Base-by-base conservation (phyloP, 2,888 invertebrate species). In the Reticulitermes lucifugus region DNA sequence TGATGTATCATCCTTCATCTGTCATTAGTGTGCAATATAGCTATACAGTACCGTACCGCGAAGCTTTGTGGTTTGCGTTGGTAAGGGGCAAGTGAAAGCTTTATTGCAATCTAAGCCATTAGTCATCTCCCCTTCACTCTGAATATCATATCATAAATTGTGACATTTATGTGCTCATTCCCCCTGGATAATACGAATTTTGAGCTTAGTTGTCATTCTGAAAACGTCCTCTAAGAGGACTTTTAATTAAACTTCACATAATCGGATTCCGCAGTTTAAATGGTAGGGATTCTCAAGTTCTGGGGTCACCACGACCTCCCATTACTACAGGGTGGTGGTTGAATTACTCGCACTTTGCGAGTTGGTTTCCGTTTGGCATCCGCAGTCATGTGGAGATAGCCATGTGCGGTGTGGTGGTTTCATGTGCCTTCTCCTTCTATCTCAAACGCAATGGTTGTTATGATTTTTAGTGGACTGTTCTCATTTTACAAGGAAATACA, bases 191-290 rank as follows among this genome's bases (percentile, higher is more conserved):
- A 80, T 80, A 80, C 41, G 59, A 59, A 80, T 80, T 59, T 80
- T 80, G 55, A 80, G 59, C 80, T 59, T 80, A 80, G 35, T 79
- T 79, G 79, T 60, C 80, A 80, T 80, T 60, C 80, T 55, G 29
- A 55, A 80, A 80, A 80, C 80, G 80, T 60, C 35, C 60, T 60
- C 35, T 18, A 22, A 55, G 46, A 55, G 55, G 55, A 79, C 79
- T 80, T 80, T 80, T 80, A 80, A 80, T 80, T 80, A 80, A 80
- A 80, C 59, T 60, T 80, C 35, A 35, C 80, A 41, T 80, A 80
- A 80, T 80, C 80, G 80, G 80, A 80, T 80, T 80, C 59, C 60
- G 29, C 9, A 80, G 59, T 80, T 80, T 59, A 80, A 80, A 80
- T 55, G 60, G 59, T 60, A 46, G 41, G 60, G 59, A 55, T 59